Evolutionary conservation across 2,888 invertebrate species (phyloP), one percentile per base, ranked within the genome.

Genomic region (Drosophila suboccidentalis): DNA sequence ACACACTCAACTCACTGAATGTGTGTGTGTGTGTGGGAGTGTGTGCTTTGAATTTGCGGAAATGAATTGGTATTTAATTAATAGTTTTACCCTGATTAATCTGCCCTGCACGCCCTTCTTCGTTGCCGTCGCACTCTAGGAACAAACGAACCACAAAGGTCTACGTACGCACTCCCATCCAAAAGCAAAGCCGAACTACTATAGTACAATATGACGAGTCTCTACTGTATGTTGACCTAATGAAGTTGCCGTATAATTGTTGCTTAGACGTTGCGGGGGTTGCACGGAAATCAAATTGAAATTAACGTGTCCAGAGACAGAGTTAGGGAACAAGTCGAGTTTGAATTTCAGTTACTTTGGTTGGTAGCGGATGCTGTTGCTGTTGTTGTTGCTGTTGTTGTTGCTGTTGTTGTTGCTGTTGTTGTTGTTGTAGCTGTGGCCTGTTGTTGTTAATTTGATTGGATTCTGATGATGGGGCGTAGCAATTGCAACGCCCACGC

Each of bases 21-120:
- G 57, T 17, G 38, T 43, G 17, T 15, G 54, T 54, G 39, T 46
- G 49, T 47, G 69, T 60, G 70, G 46, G 65, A 63, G 67, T 63
- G 79, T 75, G 67, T 70, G 73, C 80, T 85, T 84, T 84, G 86
- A 83, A 81, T 89, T 87, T 89, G 84, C 88, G 91, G 90, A 91
- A 91, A 91, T 91, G 90, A 91, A 91, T 91, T 91, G 91, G 87
- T 92, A 91, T 91, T 91, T 91, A 92, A 91, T 91, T 91, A 92
- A 91, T 92, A 91, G 91, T 91, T 91, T 91, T 92, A 90, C 91
- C 89, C 90, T 91, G 91, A 91, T 92, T 91, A 91, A 89, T 86
- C 89, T 89, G 71, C 88, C 80, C 89, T 76, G 70, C 70, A 63
- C 67, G 76, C 88, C 72, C 61, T 74, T 36, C 36, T 63, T 67